phyloP scores from a whole-genome alignment of 2,888 invertebrate species.

The Sipunculus nudus region DNA sequence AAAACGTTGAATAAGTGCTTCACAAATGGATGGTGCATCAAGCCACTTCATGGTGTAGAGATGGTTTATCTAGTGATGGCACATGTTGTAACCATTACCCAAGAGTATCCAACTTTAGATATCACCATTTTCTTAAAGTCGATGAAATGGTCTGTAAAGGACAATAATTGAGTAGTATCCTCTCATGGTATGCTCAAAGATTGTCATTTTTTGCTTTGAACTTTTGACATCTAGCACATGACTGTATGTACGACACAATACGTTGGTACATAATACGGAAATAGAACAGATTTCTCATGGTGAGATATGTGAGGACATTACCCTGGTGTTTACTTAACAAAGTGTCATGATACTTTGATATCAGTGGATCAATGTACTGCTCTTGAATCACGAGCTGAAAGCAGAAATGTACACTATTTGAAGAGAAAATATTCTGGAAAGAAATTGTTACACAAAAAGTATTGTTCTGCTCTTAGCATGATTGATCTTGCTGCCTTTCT shows the following conservation, averaged over 20 bases:
- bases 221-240: constrained; percentile 2
- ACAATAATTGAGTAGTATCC: not conserved
- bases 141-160: not conserved
- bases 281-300: not conserved
- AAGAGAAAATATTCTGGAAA: not conserved
- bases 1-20: not conserved
- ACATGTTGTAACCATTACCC: not conserved
- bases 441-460: not conserved
- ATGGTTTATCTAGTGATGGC: not conserved
- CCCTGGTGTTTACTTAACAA: not conserved
- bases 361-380: not conserved
- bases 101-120: not conserved
- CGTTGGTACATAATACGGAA: constrained; percentile 1
- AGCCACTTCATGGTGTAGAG: not conserved
- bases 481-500: not conserved
- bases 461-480: not conserved
- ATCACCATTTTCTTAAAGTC: constrained; percentile 7
- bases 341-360: not conserved
- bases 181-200: not conserved
- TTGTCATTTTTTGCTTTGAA: not conserved
- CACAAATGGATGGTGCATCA: not conserved
- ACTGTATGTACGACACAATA: too few relatives aligned
- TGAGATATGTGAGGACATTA: not conserved
- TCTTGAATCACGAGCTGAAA: not conserved
- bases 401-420: not conserved